These are phyloP conservation scores for Campylorhamphus procurvoides DNA, from an alignment of 2,113 vertebrate genomes.

Conservation along the genomic window DNA sequence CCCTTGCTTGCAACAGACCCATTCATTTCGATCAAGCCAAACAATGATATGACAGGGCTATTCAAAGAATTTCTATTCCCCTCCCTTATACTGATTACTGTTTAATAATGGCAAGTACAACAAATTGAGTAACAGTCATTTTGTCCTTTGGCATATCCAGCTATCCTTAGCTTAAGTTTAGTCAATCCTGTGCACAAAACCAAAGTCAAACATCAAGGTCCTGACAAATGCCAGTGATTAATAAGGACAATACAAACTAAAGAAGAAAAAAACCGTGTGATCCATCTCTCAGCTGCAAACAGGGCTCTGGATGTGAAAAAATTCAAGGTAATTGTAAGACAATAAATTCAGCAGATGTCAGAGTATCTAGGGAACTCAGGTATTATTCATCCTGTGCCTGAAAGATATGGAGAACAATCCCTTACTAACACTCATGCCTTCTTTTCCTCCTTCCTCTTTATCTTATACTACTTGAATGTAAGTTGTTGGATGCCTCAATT, in stretches of 20 bases:
- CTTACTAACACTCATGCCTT: background rate
- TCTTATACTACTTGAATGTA: background rate
- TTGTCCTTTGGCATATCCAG: conserved; percentile 5
- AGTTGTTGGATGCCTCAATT: background rate
- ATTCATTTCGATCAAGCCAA: background rate
- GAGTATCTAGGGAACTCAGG: conserved; percentile 14
- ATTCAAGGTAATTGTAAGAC: conserved; percentile 35
- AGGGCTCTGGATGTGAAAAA: conserved; percentile 20
- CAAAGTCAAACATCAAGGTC: background rate
- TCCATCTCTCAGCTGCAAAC: conserved; percentile 27
- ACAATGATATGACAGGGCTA: background rate
- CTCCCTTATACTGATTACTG: background rate
- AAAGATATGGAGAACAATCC: conserved; percentile 17
- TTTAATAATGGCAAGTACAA: background rate
- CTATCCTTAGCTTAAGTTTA: conserved; percentile 16
- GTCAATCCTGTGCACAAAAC: conserved; percentile 26
- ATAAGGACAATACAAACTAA: conserved; percentile 45
- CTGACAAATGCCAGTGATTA: conserved; percentile 51
- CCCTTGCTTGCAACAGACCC: background rate
- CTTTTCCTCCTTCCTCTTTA: background rate
- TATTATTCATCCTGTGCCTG: conserved; percentile 29
- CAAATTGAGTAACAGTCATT: conserved; percentile 9
- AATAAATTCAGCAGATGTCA: conserved; percentile 29
- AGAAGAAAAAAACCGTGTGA: background rate
- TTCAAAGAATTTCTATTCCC: background rate